phyloP scores from a whole-genome alignment of 2,113 vertebrate species.

The Catharus bicknelli region DNA sequence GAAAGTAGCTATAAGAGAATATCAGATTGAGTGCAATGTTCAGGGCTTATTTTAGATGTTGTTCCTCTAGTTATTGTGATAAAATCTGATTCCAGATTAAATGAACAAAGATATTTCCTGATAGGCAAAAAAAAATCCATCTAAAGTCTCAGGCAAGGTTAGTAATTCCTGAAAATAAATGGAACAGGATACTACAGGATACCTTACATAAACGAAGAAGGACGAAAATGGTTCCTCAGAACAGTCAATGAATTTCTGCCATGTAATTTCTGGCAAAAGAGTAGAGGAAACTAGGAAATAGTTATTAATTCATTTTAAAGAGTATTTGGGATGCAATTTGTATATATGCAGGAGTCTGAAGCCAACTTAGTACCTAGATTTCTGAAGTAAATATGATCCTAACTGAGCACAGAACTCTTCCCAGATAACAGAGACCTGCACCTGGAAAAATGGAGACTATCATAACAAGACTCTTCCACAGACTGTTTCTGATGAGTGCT shows the following conservation, averaged over 20 bases:
- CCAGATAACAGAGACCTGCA: background rate
- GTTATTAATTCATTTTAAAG: background rate
- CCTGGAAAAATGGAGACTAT: background rate
- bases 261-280: background rate
- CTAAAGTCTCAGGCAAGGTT: background rate
- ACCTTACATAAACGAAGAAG: background rate
- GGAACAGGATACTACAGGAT: background rate
- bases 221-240: background rate
- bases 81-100: background rate
- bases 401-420: background rate
- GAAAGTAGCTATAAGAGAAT: background rate
- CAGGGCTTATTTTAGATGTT: background rate
- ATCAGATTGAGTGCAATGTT: background rate
- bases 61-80: background rate
- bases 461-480: rapidly evolving
- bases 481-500: background rate
- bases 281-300: background rate
- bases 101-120: background rate
- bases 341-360: background rate
- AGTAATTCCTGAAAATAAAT: background rate
- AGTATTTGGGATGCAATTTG: background rate
- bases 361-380: background rate
- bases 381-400: background rate
- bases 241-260: background rate
- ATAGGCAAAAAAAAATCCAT: background rate